A percentile compares a stretch with the other conserved stretches of the same genome.
Evolutionary conservation across 1,140 invertebrate species (phyloP).

Genomic region (Triops cancriformis): DNA sequence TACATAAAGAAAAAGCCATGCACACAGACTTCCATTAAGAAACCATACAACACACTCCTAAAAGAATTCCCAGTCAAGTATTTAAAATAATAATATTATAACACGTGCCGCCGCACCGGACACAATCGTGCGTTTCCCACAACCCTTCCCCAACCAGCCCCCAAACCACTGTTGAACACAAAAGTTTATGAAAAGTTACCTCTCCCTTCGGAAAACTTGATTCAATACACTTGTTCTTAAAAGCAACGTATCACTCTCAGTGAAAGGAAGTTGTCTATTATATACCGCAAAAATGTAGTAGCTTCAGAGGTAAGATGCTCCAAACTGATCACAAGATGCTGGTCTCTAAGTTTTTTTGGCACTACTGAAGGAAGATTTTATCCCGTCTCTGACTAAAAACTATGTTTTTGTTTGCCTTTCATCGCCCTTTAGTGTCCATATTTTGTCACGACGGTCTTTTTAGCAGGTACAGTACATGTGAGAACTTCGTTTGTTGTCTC

Average conservation of each 20-base stretch:
- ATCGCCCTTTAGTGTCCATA: background rate
- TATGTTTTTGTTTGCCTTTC: background rate
- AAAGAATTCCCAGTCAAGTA: background rate
- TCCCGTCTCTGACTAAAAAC: background rate
- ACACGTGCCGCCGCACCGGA: background rate
- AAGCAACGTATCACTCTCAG: background rate
- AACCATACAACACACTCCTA: background rate
- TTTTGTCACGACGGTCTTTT: background rate
- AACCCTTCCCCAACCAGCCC: background rate
- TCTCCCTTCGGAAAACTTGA: background rate
- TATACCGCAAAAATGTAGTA: background rate
- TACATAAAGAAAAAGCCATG: slow-evolving; percentile 34
- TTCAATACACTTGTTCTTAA: background rate
- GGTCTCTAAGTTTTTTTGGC: background rate
- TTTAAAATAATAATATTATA: slow-evolving; percentile 20
- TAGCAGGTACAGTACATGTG: too few species aligned
- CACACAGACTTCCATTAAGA: slow-evolving; percentile 22
- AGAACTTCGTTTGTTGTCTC: background rate
- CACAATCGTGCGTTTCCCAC: slow-evolving; percentile 3
- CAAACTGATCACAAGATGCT: background rate
- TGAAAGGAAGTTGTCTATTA: background rate
- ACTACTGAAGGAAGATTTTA: background rate
- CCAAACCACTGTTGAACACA: background rate
- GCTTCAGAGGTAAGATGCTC: background rate
- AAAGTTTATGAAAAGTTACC: background rate